Percentiles rank a stretch among this genome's conserved stretches.
These are phyloP conservation scores for Eilema caniola DNA, from an alignment of 2,888 invertebrate genomes.

Conservation along the genomic window DNA sequence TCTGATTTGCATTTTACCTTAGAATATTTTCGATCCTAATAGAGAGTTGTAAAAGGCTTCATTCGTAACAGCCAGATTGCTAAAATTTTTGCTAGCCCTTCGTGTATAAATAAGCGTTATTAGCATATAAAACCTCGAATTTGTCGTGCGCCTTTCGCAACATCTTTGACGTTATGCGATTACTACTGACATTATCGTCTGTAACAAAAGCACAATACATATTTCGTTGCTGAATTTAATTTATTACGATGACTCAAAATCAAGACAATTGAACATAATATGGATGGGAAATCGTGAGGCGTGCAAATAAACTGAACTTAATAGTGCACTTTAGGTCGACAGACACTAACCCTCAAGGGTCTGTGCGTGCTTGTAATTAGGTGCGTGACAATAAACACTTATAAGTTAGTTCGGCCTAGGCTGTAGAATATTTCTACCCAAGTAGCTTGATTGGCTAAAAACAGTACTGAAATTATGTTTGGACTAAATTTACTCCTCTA, in stretches of 20 bases:
- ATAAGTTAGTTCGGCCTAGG: constrained; percentile 44
- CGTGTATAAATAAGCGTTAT: no score
- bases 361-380: constrained; percentile 51
- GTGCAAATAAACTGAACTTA: constrained; percentile 33
- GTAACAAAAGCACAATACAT: no score
- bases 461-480: constrained; percentile 26
- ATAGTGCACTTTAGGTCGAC: constrained; percentile 24
- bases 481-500: constrained; percentile 21
- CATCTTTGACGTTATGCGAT: no score
- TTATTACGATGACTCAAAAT: neutral
- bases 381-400: constrained; percentile 56
- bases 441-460: constrained; percentile 40
- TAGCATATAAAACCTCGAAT: no score
- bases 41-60: no score
- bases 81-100: no score
- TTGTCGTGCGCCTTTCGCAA: no score
- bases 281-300: constrained; percentile 35
- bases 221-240: neutral
- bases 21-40: no score
- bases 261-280: neutral
- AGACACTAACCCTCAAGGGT: neutral
- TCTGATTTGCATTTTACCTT: neutral
- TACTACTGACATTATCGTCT: no score
- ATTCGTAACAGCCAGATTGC: no score
- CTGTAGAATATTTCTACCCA: constrained; percentile 38